Evolutionary conservation across 2,797 vertebrate species (phyloP), one percentile per base, ranked within the genome.

Genomic region (Miichthys miiuy): DNA sequence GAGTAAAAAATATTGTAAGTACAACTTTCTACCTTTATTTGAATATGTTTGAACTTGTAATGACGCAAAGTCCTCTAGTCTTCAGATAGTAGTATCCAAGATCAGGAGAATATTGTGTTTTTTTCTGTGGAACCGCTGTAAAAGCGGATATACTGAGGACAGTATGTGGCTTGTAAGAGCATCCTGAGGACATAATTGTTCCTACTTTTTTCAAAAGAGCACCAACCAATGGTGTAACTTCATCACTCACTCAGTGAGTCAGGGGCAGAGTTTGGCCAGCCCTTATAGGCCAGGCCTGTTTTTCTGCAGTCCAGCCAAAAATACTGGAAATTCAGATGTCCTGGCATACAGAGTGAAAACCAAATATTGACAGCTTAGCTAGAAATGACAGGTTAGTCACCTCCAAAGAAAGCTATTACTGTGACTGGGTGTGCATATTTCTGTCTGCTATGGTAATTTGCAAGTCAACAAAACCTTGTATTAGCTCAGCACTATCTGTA

Each of bases 381-480:
- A 48, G 25, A 69, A 63, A 69, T 25, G n/a, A 4, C 27, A 71
- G 68, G 17, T 75, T 44, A 57, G 46, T 55, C 67, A 66, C 20
- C 57, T 71, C 69, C 20, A 46, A 55, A 21, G 46, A 74, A 75
- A 56, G 52, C 8, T 56, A 51, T 60, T 47, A 51, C 52, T 58
- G 30, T 42, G 60, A 20, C 30, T 6, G 41, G 18, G 20, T 52
- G 63, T 57, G 69, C 60, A 63, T 69, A 14, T 52, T 79, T 80
- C 60, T 72, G 34, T 64, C 62, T 68, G 51, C 41, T 42, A 27
- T 20, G 6, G 55, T 46, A 34, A 80, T 79, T 76, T 81, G 46
- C 51, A 74, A 87, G 84, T 76, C 77, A 74, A 76, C 80, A 86
- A 74, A 83, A 72, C 74, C 67, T 71, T 42, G 61, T 41, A 66